phyloP scores from a whole-genome alignment of 2,888 invertebrate genomes.

The Cephus pulcher region DNA sequence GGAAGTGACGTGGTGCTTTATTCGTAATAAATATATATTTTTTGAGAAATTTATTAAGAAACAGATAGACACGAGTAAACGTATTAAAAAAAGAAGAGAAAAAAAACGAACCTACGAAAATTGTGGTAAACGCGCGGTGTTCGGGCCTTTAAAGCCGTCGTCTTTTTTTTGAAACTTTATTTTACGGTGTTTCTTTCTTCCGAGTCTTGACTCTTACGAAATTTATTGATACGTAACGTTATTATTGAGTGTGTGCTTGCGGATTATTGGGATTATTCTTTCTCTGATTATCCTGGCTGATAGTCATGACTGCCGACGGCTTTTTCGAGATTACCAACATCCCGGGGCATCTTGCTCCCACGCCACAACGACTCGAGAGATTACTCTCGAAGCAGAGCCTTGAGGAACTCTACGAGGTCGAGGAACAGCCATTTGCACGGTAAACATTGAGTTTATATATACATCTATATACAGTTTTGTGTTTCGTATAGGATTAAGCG shows the following conservation, averaged over 20 bases:
- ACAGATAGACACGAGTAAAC: background rate
- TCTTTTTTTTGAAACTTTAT: background rate
- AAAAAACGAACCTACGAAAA: background rate
- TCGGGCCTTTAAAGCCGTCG: background rate
- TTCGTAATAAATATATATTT: background rate
- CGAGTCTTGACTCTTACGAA: background rate
- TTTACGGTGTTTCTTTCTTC: background rate
- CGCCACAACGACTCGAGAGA: conserved; percentile 64
- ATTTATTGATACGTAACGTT: background rate
- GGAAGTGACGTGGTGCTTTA: conserved; percentile 47
- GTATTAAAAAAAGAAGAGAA: background rate
- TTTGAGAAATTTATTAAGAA: background rate
- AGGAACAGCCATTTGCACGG: conserved; percentile 66
- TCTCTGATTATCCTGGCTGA: conserved; percentile 22
- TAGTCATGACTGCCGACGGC: conserved; percentile 62
- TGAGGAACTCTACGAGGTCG: conserved; percentile 65
- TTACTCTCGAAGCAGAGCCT: conserved; percentile 64
- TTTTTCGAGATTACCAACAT: conserved; percentile 64
- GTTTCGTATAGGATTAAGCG: background rate
- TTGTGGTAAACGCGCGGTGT: background rate
- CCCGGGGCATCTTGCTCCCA: conserved; percentile 66
- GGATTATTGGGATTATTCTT: conserved; percentile 30
- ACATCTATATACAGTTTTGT: background rate
- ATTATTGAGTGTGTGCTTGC: background rate
- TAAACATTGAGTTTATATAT: conserved; percentile 34